Evolutionary conservation across 35 echinoderm and acorn worm genomes (phyloP).

Genomic region (Nesometra sesokonis): DNA sequence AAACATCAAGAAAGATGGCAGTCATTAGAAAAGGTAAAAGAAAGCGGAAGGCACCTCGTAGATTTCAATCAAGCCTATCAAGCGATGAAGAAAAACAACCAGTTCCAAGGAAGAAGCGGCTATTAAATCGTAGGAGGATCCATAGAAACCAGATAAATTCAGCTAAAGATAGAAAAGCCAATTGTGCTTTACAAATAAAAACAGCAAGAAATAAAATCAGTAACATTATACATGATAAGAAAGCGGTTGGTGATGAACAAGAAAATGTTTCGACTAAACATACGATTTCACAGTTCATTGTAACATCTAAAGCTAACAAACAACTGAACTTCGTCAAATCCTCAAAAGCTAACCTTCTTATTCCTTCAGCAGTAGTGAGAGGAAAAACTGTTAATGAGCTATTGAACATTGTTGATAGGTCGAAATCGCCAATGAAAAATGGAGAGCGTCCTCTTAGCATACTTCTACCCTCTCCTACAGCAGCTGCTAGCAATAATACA

Average conservation of each 20-base stretch:
- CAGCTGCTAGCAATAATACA: neutral
- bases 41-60: neutral
- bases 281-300: neutral
- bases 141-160: neutral
- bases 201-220: neutral
- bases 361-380: neutral
- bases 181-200: neutral
- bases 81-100: neutral
- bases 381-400: neutral
- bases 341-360: neutral
- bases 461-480: neutral
- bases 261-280: neutral
- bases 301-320: neutral
- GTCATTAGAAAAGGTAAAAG: neutral
- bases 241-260: neutral
- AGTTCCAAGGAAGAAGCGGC: neutral
- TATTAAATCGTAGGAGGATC: neutral
- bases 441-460: neutral
- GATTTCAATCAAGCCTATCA: neutral
- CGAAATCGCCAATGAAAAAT: neutral
- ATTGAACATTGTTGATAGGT: neutral
- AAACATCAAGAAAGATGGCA: neutral
- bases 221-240: neutral
- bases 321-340: neutral
- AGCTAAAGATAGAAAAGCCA: neutral